These are phyloP conservation scores for Hepsetus odoe DNA, from an alignment of 2,113 vertebrate genomes.

Conservation along the genomic window DNA sequence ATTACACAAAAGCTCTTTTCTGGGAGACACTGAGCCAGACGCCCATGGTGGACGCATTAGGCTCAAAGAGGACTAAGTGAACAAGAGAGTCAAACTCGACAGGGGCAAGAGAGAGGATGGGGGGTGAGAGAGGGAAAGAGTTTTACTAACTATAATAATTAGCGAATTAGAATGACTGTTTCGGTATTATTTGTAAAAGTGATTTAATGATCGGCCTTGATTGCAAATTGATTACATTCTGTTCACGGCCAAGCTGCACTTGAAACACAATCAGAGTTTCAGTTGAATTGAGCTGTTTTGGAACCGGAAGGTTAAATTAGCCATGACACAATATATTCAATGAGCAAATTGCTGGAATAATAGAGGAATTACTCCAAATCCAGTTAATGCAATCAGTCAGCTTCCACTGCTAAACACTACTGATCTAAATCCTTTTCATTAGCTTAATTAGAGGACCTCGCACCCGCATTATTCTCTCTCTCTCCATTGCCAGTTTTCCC, in stretches of 20 bases:
- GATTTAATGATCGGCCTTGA: slow-evolving; percentile 24
- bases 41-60: not conserved
- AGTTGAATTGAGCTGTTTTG: slow-evolving; percentile 21
- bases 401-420: slow-evolving; percentile 32
- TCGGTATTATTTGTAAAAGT: slow-evolving; percentile 10
- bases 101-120: not conserved
- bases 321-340: slow-evolving; percentile 37
- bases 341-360: slow-evolving; percentile 45
- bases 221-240: slow-evolving; percentile 10
- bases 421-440: slow-evolving; percentile 46
- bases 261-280: not conserved
- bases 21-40: not conserved
- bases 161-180: slow-evolving; percentile 5
- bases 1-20: not conserved
- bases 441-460: slow-evolving; percentile 34
- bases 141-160: slow-evolving; percentile 1
- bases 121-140: too few relatives aligned
- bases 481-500: not conserved
- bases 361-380: slow-evolving; percentile 47
- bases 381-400: slow-evolving; percentile 42
- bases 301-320: slow-evolving; percentile 40
- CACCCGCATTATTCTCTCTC: not conserved
- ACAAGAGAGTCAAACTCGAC: not conserved
- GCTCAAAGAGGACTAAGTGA: not conserved
- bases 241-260: not conserved